phyloP scores from a whole-genome alignment of 2,888 invertebrate genomes.

The Drosophila meridionalis region DNA sequence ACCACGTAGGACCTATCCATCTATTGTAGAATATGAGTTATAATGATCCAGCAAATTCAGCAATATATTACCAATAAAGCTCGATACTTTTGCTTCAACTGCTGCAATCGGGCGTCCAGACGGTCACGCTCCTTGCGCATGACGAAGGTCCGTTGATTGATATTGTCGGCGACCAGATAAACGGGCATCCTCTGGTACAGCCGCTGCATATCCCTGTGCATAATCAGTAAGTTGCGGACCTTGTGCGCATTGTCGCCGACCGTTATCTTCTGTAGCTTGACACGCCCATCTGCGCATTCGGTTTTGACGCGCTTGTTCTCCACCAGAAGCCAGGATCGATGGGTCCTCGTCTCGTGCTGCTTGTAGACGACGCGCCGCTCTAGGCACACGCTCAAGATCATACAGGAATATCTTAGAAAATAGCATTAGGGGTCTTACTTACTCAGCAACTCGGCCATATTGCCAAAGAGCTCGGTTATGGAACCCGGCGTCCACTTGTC shows the following conservation, averaged over 20 bases:
- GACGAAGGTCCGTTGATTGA: conserved; percentile 83
- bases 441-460: conserved; percentile 81
- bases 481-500: conserved; percentile 80
- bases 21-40: conserved; percentile 42
- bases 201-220: conserved; percentile 82
- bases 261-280: conserved; percentile 76
- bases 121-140: conserved; percentile 84
- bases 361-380: conserved; percentile 74
- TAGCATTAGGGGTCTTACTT: conserved; percentile 30
- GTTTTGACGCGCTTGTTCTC: conserved; percentile 65
- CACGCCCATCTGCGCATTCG: conserved; percentile 80
- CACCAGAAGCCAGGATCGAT: conserved; percentile 57
- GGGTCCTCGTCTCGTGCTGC: conserved; percentile 67
- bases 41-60: too few relatives aligned
- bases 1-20: conserved; percentile 71
- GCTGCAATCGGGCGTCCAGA: conserved; percentile 64
- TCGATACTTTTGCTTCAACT: conserved; percentile 72
- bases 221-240: conserved; percentile 80
- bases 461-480: conserved; percentile 77
- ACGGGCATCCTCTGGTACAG: conserved; percentile 83
- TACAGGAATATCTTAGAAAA: too few relatives aligned
- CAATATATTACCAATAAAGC: conserved; percentile 66
- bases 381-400: conserved; percentile 23
- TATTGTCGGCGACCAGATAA: conserved; percentile 81
- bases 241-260: conserved; percentile 73